A percentile compares a stretch with the other conserved stretches of the same genome.
These are phyloP conservation scores for Poecilia gillii DNA, from an alignment of 2,797 vertebrate species.

Conservation along the genomic window DNA sequence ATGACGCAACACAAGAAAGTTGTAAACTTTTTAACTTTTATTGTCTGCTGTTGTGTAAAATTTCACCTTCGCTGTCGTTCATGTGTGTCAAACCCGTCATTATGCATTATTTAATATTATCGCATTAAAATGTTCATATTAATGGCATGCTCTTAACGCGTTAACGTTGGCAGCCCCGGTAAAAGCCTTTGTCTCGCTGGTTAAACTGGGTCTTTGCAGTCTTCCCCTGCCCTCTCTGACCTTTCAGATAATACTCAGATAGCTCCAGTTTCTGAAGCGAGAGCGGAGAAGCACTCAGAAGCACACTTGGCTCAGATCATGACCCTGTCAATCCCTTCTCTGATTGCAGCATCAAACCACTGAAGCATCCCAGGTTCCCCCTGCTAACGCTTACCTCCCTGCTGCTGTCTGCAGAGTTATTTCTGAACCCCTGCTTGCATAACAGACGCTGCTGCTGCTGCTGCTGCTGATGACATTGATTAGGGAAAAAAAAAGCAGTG, in stretches of 20 bases:
- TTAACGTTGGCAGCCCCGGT: no score
- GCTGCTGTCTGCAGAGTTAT: constrained; percentile 34
- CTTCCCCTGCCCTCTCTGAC: neutral
- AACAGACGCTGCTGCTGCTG: constrained; percentile 40
- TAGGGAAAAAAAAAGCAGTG: constrained; percentile 33
- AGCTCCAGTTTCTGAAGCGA: constrained; percentile 21
- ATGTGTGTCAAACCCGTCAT: no score
- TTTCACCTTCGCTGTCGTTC: no score
- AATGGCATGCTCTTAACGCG: no score
- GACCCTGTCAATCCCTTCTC: constrained; percentile 60
- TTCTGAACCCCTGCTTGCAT: constrained; percentile 37
- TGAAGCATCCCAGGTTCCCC: constrained; percentile 20
- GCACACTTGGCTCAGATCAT: constrained; percentile 21
- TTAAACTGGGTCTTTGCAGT: constrained; percentile 7
- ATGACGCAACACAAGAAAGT: no score
- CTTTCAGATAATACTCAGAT: constrained; percentile 10
- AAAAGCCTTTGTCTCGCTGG: neutral
- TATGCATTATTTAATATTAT: no score
- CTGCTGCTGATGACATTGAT: constrained; percentile 47
- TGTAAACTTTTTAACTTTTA: no score
- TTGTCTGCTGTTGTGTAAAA: no score
- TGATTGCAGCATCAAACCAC: constrained; percentile 57
- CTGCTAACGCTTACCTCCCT: constrained; percentile 28
- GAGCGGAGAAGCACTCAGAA: constrained; percentile 9
- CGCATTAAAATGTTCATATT: no score